Base-by-base conservation (phyloP, 2,888 invertebrate genomes). In the Ectemnius lituratus region DNA sequence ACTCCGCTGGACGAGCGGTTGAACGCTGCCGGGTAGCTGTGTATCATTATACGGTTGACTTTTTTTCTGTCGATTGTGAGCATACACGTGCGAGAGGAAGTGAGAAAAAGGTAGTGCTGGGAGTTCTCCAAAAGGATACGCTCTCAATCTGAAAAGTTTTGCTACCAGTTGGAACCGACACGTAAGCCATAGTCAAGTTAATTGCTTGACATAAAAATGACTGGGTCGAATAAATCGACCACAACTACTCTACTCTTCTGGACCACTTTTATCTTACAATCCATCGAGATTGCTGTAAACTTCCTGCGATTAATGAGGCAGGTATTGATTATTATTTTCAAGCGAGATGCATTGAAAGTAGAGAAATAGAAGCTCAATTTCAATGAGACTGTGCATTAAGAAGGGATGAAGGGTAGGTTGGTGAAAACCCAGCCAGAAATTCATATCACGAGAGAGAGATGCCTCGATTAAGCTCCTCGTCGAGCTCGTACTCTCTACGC, bases 21-120 rank as follows among this genome's bases (percentile, higher is more conserved):
- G 11, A 52, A 52, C 37, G 37, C 8, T 11, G 37, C 37, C 37
- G 37, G 5, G 52, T 52, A 37, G 8, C 52, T 52, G 5, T 14
- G 14, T 52, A 52, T 52, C 52, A 52, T 52, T 52, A 52, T 52
- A 14, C 52, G n/a, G 16, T 52, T 52, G 13, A 52, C 52, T 52
- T 52, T 52, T 52, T 52, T 52, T 52, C 14, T 52, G 37, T 1
- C 37, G 1, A 37, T 37, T 37, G 37, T 37, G 37, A 37, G 11
- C 37, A 37, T 2, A 16, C 52, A 52, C 52, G 8, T n/a, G 23
- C 23, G 23, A 23, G 23, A 52, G n/a, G 52, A 14, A 52, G 3
- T 8, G 37, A 6, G 8, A 37, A 6, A 8, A 8, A 11, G 1
- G 37, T 6, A 37, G 37, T 52, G n/a, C 52, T 49, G 2, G n/a